A percentile compares a stretch with the other conserved stretches of the same genome.
Conservation (phyloP, 2,113 vertebrate species). For the Caretta caretta region DNA sequence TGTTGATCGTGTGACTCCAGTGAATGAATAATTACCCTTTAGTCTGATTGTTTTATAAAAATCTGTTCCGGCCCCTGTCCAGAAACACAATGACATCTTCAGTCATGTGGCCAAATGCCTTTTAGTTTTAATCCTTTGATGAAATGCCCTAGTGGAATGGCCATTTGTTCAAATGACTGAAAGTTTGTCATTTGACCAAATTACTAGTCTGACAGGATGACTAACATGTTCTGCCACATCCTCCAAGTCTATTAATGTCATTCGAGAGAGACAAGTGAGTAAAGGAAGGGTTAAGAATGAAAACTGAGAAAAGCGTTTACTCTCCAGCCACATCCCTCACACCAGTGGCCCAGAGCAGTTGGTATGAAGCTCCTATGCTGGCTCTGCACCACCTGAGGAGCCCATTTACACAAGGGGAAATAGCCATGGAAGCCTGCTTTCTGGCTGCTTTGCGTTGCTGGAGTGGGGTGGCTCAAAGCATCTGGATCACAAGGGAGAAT, state of each 20-base stretch:
- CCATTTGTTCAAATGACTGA: slow-evolving; percentile 74
- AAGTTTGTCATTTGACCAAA: slow-evolving; percentile 76
- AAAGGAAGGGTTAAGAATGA: slow-evolving; percentile 62
- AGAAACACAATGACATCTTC: slow-evolving; percentile 61
- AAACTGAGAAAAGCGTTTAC: slow-evolving; percentile 24
- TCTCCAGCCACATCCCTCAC: neutral
- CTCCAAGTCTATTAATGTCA: slow-evolving; percentile 66
- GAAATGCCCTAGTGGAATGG: slow-evolving; percentile 58
- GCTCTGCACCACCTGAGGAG: neutral
- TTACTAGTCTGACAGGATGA: slow-evolving; percentile 71
- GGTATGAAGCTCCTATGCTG: neutral
- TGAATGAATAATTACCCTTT: slow-evolving; percentile 21
- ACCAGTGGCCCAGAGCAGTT: rapidly evolving
- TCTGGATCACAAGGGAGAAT: neutral
- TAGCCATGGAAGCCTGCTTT: neutral
- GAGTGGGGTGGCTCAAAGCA: neutral
- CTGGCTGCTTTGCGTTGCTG: neutral
- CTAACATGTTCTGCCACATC: slow-evolving; percentile 56
- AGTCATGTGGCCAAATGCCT: slow-evolving; percentile 66
- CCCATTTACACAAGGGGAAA: neutral
- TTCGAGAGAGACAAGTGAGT: slow-evolving; percentile 30
- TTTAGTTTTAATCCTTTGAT: slow-evolving; percentile 73
- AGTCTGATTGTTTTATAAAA: slow-evolving; percentile 70
- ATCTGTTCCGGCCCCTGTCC: slow-evolving; percentile 53
- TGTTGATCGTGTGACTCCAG: rapidly evolving